A percentile compares a stretch with the other conserved stretches of the same genome.
Evolutionary conservation across 2,797 vertebrate species (phyloP).

Genomic region (Anas georgica): DNA sequence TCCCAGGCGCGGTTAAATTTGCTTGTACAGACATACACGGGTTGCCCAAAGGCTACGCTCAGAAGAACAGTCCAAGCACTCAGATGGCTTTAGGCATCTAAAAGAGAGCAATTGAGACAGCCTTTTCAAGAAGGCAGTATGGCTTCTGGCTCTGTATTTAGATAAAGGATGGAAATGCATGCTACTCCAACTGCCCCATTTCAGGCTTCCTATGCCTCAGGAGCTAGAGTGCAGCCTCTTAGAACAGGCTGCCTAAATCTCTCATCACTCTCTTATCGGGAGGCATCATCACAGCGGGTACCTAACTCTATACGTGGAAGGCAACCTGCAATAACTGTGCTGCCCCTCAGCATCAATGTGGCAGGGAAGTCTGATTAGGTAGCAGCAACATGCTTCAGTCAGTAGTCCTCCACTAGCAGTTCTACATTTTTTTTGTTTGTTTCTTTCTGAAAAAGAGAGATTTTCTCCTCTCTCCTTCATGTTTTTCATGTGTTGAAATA

Average conservation of each 20-base stretch:
- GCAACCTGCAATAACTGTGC: rapidly evolving
- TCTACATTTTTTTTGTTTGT: not conserved
- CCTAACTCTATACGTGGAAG: not conserved
- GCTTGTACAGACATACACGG: rapidly evolving
- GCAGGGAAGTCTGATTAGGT: not conserved
- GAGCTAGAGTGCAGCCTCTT: not conserved
- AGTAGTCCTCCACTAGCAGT: not conserved
- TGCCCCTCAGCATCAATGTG: rapidly evolving
- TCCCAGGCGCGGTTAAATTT: not conserved
- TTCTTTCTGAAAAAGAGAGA: not conserved
- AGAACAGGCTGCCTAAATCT: slow-evolving; percentile 21
- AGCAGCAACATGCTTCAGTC: rapidly evolving
- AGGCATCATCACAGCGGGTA: not conserved
- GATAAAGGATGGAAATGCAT: not conserved
- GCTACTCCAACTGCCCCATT: rapidly evolving
- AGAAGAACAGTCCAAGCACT: not conserved
- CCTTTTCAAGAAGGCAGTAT: not conserved
- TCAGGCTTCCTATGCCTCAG: not conserved
- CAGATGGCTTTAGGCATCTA: not conserved
- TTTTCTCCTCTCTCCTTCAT: not conserved
- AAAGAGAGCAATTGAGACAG: not conserved
- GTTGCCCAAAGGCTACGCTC: not conserved
- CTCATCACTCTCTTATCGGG: not conserved
- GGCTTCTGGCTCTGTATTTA: not conserved
- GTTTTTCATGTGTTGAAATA: not conserved